A percentile compares a stretch with the other conserved stretches of the same genome.
phyloP scores from a whole-genome alignment of 2,113 vertebrate species.

The Lasiurus cinereus region DNA sequence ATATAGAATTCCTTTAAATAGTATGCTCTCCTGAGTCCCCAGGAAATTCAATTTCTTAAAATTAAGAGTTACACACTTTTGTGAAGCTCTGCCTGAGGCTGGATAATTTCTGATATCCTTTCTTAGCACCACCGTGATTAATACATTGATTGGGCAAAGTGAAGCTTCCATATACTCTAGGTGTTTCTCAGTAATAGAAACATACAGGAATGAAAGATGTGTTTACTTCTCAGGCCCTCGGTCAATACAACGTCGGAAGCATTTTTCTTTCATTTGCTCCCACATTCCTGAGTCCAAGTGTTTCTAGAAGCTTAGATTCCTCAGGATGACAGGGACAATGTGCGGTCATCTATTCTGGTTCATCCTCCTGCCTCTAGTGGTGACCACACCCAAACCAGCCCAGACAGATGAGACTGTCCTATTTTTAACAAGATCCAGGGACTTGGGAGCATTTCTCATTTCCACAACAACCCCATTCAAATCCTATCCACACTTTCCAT shows the following conservation, averaged over 20 bases:
- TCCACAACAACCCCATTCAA: conserved; percentile 41
- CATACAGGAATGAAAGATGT: conserved; percentile 28
- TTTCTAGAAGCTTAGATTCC: background rate
- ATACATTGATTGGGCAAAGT: background rate
- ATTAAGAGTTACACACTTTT: background rate
- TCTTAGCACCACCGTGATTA: background rate
- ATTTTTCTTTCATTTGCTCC: conserved; percentile 15
- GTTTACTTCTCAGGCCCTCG: background rate
- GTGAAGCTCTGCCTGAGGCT: background rate
- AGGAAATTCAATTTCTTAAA: conserved; percentile 52
- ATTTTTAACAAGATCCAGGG: conserved; percentile 71
- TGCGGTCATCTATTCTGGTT: conserved; percentile 71
- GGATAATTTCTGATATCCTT: conserved; percentile 39
- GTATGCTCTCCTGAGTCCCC: background rate
- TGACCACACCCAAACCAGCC: conserved; percentile 67
- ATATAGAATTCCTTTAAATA: conserved; percentile 48
- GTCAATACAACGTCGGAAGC: background rate
- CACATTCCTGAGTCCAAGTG: background rate
- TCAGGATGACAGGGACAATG: background rate
- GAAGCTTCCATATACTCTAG: background rate
- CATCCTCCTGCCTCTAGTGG: background rate
- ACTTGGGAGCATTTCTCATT: conserved; percentile 51
- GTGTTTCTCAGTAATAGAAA: conserved; percentile 23
- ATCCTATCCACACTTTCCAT: background rate
- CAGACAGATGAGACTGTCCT: conserved; percentile 61